These are phyloP conservation scores for Sebastes schlegelii DNA, from an alignment of 2,113 vertebrate genomes.

Conservation along the genomic window DNA sequence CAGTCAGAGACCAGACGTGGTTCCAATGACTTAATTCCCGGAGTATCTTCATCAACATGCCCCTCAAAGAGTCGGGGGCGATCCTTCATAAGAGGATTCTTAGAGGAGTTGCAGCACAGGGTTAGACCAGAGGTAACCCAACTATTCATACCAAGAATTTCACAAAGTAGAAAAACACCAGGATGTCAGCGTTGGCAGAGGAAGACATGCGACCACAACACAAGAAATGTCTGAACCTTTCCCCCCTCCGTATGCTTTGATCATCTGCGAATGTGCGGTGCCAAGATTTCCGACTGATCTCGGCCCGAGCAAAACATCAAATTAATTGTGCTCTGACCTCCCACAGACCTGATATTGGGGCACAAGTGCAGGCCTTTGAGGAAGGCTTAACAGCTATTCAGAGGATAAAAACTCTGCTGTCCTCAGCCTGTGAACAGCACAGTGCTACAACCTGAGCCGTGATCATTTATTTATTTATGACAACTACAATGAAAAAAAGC, in stretches of 20 bases:
- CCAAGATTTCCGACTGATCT: constrained; percentile 53
- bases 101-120: constrained; percentile 19
- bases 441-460: background rate
- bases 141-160: constrained; percentile 50
- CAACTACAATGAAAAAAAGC: background rate
- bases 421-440: constrained; percentile 20
- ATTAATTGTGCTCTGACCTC: constrained; percentile 63
- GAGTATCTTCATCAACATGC: constrained; percentile 64
- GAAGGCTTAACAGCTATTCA: constrained; percentile 32
- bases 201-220: constrained; percentile 28
- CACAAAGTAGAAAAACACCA: constrained; percentile 36
- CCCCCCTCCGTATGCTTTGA: constrained; percentile 45
- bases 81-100: constrained; percentile 31
- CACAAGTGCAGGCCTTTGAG: constrained; percentile 57
- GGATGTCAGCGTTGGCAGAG: constrained; percentile 48
- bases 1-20: constrained; percentile 70
- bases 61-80: constrained; percentile 28
- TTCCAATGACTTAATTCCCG: constrained; percentile 75
- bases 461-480: background rate
- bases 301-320: constrained; percentile 53
- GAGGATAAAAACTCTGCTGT: constrained; percentile 42
- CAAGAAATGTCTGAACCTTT: constrained; percentile 22
- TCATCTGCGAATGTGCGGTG: constrained; percentile 37
- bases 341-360: constrained; percentile 43
- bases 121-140: constrained; percentile 57